Evolutionary conservation across 2,113 vertebrate genomes (phyloP).

Genomic region (Atrichornis clamosus): DNA sequence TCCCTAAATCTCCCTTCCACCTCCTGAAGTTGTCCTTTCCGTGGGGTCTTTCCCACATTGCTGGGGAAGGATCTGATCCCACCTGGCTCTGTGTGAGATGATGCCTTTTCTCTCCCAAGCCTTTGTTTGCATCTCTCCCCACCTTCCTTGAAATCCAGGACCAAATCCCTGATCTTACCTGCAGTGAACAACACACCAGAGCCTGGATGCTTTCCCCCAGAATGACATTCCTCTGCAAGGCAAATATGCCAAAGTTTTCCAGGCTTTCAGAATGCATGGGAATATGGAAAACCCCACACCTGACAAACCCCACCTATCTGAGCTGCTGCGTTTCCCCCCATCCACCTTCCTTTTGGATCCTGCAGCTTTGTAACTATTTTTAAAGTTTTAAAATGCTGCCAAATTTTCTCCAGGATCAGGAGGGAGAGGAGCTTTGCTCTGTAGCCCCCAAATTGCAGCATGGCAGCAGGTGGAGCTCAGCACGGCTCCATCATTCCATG

Average conservation of each 20-base stretch:
- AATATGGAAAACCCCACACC: background rate
- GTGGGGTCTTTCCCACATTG: rapidly evolving
- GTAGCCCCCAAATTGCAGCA: rapidly evolving
- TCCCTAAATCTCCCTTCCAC: background rate
- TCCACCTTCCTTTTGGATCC: background rate
- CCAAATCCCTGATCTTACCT: background rate
- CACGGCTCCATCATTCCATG: rapidly evolving
- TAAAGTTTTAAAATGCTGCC: background rate
- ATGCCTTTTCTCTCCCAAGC: background rate
- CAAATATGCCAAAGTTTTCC: rapidly evolving
- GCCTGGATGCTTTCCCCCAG: background rate
- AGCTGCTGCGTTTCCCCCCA: rapidly evolving
- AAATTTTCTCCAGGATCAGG: background rate
- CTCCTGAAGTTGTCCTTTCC: background rate
- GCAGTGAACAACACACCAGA: background rate
- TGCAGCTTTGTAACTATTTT: background rate
- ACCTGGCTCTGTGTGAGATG: background rate
- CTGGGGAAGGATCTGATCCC: background rate
- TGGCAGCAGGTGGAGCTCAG: background rate
- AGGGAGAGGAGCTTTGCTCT: background rate
- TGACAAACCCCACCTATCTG: background rate
- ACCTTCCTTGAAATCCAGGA: background rate
- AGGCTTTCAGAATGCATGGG: background rate
- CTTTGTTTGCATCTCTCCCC: background rate
- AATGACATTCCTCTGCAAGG: background rate